Base-by-base conservation (phyloP, 2,888 invertebrate species). In the Magallana nippona region DNA sequence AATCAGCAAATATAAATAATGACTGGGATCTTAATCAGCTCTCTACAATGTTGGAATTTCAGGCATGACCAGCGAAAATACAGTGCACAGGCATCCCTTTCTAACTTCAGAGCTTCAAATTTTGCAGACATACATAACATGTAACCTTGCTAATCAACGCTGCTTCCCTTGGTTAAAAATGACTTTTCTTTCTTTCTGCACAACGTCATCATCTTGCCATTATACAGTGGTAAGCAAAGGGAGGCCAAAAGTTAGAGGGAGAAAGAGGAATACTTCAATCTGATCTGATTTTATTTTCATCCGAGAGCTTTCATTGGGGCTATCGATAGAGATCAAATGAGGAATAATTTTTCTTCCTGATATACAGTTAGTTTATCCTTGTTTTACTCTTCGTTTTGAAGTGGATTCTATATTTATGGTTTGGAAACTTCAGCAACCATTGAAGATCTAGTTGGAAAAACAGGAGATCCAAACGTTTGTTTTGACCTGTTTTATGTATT, bases 1-100 rank as follows among this genome's bases (percentile, higher is more conserved):
- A 71, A 71, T 71, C 71, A 71, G 71, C 10, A 27, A 71, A 71
- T 27, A 71, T 71, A 71, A 71, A 71, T 71, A 71, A 71, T 27
- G 71, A 71, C 71, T 32, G 71, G 71, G 71, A 71, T 71, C 71
- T 19, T 71, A 71, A 71, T 71, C 71, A 71, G 71, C 71, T 71
- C 71, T 71, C 13, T 71, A 27, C 44, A 44, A 44, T 44, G 44
- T 8, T 44, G 71, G 71, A 71, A 71, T 71, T 71, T 71, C 71
- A 71, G 71, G 71, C 71, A 71, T 71, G 71, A 71, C 71, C 71
- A 71, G 71, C 15, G 71, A 71, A 71, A 71, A 27, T 15, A n/a
- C n/a, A 60, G 60, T 60, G 60, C 60, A 60, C 60, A 44, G 44
- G 8, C 60, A 60, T 19, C 27, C 22, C 71, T 32, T 71, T 27